Evolutionary conservation across 2,888 invertebrate species (phyloP), one percentile per base, ranked within the genome.

Genomic region (Drosophila maculinotata): DNA sequence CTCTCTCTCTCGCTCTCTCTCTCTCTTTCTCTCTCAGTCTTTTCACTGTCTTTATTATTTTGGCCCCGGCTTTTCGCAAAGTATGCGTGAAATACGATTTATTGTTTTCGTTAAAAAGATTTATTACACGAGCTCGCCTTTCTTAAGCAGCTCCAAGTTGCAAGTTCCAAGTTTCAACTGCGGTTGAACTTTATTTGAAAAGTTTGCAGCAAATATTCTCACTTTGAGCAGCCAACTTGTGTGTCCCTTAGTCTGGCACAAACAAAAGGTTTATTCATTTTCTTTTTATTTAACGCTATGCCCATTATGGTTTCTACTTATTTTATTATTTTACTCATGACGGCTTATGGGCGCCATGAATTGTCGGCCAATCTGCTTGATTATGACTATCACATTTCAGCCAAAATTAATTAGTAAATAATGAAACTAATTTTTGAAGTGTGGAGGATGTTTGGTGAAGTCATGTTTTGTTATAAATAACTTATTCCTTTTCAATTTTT

Each of bases 51-150:
- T 75, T 67, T 67, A 70, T 75, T 75, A 70, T 71, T 68, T 76
- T 71, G 73, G 76, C 68, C 51, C 59, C 45, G 35, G 64, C 56
- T 73, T 69, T 65, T 78, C 59, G 78, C 69, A 80, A 71, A 79
- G 86, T 79, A 79, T 80, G 81, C 82, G 79, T 85, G 69, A 77
- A 79, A 87, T 82, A 74, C 82, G 84, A 82, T 79, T 85, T 81
- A 84, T 84, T 84, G 85, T 84, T 83, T 83, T 85, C 79, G 83
- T 72, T 78, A 68, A 80, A 85, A 80, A 84, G 86, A 84, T 84
- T 84, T 84, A 85, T 84, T 83, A 78, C 57, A 68, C 59, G 48
- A 63, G 66, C 56, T 66, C 49, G 42, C 62, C 58, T 7, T 12
- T 0, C 48, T n/a, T 48, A 59, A 47, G 44, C 44, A 33, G 45